Conservation (phyloP, 2,113 vertebrate species). For the Urocolius indicus region DNA sequence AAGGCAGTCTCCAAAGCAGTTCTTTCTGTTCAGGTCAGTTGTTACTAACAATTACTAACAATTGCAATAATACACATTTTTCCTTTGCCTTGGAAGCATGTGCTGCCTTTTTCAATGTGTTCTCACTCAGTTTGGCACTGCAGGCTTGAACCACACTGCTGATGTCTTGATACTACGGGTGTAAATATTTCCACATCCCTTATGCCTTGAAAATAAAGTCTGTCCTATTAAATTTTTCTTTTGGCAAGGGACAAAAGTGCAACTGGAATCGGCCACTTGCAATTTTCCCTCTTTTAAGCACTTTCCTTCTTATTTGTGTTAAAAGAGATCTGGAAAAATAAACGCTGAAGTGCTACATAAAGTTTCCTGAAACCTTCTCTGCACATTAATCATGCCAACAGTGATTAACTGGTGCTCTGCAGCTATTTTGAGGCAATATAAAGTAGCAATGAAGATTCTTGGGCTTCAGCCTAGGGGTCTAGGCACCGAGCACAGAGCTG, state of each 20-base stretch:
- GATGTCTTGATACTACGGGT: background rate
- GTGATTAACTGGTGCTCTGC: background rate
- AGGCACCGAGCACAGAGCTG: background rate
- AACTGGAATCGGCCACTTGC: constrained; percentile 11
- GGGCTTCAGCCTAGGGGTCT: background rate
- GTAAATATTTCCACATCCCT: constrained; percentile 51
- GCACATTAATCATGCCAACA: background rate
- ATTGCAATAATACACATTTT: background rate
- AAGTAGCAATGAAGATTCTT: background rate
- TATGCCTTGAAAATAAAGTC: constrained; percentile 21
- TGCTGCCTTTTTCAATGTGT: background rate
- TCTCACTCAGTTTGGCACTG: background rate
- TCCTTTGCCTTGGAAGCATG: background rate
- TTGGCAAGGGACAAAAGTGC: constrained; percentile 20
- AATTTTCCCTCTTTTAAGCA: constrained; percentile 20
- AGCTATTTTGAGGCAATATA: background rate
- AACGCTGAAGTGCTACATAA: background rate
- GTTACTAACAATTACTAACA: background rate
- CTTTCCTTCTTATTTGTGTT: constrained; percentile 31
- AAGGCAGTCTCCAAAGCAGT: background rate
- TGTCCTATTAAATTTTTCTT: background rate
- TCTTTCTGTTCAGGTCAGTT: background rate
- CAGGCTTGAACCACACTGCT: background rate
- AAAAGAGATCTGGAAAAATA: constrained; percentile 36
- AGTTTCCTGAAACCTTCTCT: constrained; percentile 12